phyloP scores from a whole-genome alignment of 2,113 vertebrate species.

The Mirza zaza region DNA sequence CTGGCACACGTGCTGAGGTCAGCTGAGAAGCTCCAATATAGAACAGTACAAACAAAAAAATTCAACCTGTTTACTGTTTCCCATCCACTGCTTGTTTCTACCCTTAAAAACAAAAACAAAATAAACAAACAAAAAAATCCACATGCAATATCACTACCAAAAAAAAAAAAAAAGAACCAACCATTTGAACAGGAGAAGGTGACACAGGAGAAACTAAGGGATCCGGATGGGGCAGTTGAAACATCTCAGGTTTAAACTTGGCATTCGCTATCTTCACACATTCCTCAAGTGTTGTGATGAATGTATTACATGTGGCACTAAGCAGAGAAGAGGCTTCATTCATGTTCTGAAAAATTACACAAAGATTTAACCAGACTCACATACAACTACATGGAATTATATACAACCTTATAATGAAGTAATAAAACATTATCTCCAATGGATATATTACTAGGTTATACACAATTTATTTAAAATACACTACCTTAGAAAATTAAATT shows the following conservation, averaged over 20 bases:
- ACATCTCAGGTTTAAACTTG: conserved; percentile 94
- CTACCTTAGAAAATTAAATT: background rate
- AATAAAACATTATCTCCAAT: background rate
- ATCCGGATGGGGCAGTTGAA: conserved; percentile 84
- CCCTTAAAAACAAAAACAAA: background rate
- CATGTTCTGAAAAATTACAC: conserved; percentile 86
- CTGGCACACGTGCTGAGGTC: background rate
- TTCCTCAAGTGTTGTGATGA: conserved; percentile 97
- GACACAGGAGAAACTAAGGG: conserved; percentile 91
- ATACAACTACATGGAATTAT: background rate
- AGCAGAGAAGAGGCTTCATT: conserved; percentile 94
- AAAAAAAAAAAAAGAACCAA: conserved; percentile 76
- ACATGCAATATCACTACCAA: background rate
- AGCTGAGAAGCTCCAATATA: background rate
- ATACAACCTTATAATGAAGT: background rate
- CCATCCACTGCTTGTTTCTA: background rate
- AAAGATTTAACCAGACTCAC: conserved; percentile 27
- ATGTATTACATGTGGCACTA: conserved; percentile 96
- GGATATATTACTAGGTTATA: background rate
- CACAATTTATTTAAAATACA: conserved; percentile 35
- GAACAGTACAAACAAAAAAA: background rate
- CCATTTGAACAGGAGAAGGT: conserved; percentile 92
- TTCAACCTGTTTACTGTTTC: background rate
- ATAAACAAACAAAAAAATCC: background rate
- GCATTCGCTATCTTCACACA: conserved; percentile 97